Base-by-base conservation (phyloP, 2,113 vertebrate genomes). In the Paedocypris sp. region DNA sequence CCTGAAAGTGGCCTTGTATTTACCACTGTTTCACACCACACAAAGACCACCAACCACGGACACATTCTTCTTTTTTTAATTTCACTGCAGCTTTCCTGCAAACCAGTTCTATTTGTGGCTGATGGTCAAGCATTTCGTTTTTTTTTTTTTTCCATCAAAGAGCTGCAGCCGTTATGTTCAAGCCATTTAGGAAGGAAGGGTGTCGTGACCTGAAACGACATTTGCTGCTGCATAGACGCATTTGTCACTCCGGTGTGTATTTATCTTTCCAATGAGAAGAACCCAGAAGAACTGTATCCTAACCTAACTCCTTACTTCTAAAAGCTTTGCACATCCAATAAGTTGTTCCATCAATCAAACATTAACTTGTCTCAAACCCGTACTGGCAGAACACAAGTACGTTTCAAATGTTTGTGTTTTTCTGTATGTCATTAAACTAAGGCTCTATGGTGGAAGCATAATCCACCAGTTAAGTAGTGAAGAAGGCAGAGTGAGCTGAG, bases 1-100 rank as follows among this genome's bases (percentile, higher is more conserved):
- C n/a, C 57, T 47, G 12, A 16, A 35, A 31, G 33, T 33, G 10
- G 18, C 22, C 16, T 13, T 67, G 15, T 60, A 38, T 66, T 66
- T 60, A 52, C 47, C 23, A 39, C 28, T 25, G 15, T 53, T 25
- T 58, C 26, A 42, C 20, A 11, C 33, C 42, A 26, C 43, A 48
- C 33, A 56, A 49, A 63, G 48, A 23, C 32, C 42, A 49, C 42
- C 47, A 9, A 22, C 13, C n/a, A n/a, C n/a, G n/a, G n/a, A n/a
- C n/a, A n/a, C n/a, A n/a, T n/a, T n/a, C n/a, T n/a, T n/a, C n/a
- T n/a, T n/a, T n/a, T n/a, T n/a, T n/a, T n/a, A n/a, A n/a, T n/a
- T n/a, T n/a, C n/a, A n/a, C n/a, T n/a, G n/a, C n/a, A n/a, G n/a
- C n/a, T n/a, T n/a, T n/a, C n/a, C n/a, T n/a, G n/a, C n/a, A n/a